A percentile compares a stretch with the other conserved stretches of the same genome.
These are phyloP conservation scores for Scaptomyza graminum DNA, from an alignment of 1,140 invertebrate genomes.

Conservation along the genomic window DNA sequence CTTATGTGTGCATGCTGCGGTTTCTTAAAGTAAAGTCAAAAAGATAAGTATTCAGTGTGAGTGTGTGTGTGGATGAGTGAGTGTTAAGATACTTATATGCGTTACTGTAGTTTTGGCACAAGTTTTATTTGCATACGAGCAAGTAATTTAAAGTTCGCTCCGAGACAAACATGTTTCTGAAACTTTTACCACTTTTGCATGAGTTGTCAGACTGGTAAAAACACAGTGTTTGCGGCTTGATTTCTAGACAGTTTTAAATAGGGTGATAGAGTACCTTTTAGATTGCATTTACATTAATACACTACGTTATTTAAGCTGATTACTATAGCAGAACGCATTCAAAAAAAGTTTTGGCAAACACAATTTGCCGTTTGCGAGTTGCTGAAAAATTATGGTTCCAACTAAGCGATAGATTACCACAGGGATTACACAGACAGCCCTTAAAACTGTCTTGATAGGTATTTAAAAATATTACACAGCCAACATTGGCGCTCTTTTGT, in stretches of 20 bases:
- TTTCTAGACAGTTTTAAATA: background rate
- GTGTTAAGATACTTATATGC: constrained; percentile 1
- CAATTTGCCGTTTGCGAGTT: constrained; percentile 44
- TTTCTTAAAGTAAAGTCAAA: constrained; percentile 41
- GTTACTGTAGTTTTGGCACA: constrained; percentile 45
- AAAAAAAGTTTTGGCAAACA: constrained; percentile 50
- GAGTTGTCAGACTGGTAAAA: constrained; percentile 31
- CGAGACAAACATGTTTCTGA: constrained; percentile 55
- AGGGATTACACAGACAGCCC: constrained; percentile 46
- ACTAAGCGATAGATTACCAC: constrained; percentile 62
- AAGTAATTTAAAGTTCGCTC: constrained; percentile 76
- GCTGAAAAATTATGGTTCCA: constrained; percentile 55
- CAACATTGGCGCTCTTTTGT: constrained; percentile 21
- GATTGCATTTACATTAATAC: background rate
- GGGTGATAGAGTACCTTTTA: background rate
- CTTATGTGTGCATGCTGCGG: constrained; percentile 51
- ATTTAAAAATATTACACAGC: constrained; percentile 63
- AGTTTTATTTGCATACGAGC: constrained; percentile 74
- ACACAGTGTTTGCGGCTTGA: background rate
- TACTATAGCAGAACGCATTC: background rate
- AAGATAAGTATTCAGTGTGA: constrained; percentile 33
- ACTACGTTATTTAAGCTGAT: background rate
- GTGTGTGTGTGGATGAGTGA: background rate
- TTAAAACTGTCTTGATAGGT: constrained; percentile 45
- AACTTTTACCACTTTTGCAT: constrained; percentile 52